A percentile compares a stretch with the other conserved stretches of the same genome.
phyloP scores from a whole-genome alignment of 2,888 invertebrate species.

The Sarcophaga variegata region DNA sequence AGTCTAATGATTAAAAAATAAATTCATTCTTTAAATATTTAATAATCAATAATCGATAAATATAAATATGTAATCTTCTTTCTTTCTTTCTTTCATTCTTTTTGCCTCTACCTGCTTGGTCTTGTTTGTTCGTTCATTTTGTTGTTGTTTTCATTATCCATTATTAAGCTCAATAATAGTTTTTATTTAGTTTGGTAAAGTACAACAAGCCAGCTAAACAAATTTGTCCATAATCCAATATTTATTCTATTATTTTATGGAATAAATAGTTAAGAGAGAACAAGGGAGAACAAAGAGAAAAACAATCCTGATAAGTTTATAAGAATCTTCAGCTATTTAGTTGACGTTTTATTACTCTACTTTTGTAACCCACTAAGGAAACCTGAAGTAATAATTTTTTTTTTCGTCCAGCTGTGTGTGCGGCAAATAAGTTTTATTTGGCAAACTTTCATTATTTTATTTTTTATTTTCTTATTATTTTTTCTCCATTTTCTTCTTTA shows the following conservation, averaged over 20 bases:
- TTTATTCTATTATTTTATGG: slow-evolving; percentile 54
- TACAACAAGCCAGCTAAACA: neutral
- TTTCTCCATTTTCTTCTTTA: neutral
- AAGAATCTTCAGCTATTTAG: slow-evolving; percentile 62
- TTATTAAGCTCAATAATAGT: slow-evolving; percentile 13
- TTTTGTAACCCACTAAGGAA: slow-evolving; percentile 30
- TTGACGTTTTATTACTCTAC: slow-evolving; percentile 54
- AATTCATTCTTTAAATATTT: too few species aligned
- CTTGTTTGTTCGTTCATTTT: neutral
- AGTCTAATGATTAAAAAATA: too few species aligned
- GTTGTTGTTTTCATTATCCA: neutral
- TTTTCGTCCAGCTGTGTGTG: slow-evolving; percentile 49
- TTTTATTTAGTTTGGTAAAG: neutral
- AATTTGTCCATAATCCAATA: slow-evolving; percentile 42
- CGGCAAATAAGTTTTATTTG: slow-evolving; percentile 58
- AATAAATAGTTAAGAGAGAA: slow-evolving; percentile 23
- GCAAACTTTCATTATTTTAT: slow-evolving; percentile 22
- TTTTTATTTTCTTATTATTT: neutral
- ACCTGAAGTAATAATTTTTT: slow-evolving; percentile 38
- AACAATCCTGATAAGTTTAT: slow-evolving; percentile 36
- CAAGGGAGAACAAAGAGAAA: neutral
- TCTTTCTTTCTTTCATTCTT: too few species aligned
- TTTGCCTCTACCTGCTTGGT: too few species aligned
- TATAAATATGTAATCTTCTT: too few species aligned
- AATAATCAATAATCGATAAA: too few species aligned